Evolutionary conservation across 2,888 invertebrate genomes (phyloP), one percentile per base, ranked within the genome.

Genomic region (Acrobasis consociella): DNA sequence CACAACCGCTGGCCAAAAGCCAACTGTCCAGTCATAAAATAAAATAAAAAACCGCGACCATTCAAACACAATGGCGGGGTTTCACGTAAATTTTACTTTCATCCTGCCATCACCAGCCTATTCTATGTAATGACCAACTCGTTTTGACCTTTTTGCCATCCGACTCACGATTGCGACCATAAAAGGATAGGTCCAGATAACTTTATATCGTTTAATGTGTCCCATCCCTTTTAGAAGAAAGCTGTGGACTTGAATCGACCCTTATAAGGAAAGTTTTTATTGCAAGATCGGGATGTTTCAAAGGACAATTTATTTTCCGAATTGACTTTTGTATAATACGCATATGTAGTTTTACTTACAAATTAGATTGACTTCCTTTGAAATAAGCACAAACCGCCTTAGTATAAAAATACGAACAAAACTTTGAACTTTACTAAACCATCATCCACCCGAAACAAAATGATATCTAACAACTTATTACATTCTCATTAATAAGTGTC

Each of bases 141-240:
- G 83, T 86, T 84, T 73, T 68, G 66, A 76, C 74, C 82, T 88
- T 87, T 86, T 88, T 85, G 86, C 85, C 72, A 76, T 79, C 82
- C 76, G 77, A 74, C 72, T 80, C 81, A 76, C 82, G 82, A 83
- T 84, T 80, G 77, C 76, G 66, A 72, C 74, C 78, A 87, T 91
- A 91, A 91, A 91, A 88, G 89, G 90, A 78, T 81, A 83, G 82
- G 87, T 83, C 85, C 89, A 87, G 89, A 89, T 89, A 89, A 88
- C 86, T 89, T 91, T 91, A 90, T 91, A 86, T 86, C 83, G 83
- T 82, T 86, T 88, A 82, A 86, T 87, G 56, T n/a, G 78, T 81
- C 80, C 81, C 80, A 84, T 87, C 88, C 86, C 85, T 91, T 91
- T 89, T 87, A 91, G 87, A 81, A 86, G 88, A 91, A 87, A 90